phyloP scores from a whole-genome alignment of 2,113 vertebrate genomes.

The Eretmodus cyanostictus region DNA sequence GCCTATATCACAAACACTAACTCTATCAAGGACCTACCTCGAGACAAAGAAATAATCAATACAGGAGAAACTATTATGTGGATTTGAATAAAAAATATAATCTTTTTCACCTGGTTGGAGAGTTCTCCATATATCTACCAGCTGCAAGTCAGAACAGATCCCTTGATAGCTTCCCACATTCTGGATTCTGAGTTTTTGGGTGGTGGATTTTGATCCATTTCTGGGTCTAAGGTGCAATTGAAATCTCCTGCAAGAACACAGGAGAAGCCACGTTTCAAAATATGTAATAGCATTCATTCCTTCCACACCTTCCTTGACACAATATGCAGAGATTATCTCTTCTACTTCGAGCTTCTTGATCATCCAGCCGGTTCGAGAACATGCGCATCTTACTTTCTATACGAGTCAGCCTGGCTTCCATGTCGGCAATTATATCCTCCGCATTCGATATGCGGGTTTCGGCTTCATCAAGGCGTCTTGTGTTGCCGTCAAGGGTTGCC shows the following conservation, averaged over 20 bases:
- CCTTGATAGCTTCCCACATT: neutral
- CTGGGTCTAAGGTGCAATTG: neutral
- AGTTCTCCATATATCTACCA: neutral
- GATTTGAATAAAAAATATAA: neutral
- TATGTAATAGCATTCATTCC: neutral
- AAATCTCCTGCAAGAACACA: neutral
- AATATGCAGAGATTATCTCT: neutral
- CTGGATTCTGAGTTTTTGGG: neutral
- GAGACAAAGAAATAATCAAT: neutral
- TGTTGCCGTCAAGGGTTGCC: neutral
- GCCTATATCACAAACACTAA: neutral
- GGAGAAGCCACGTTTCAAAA: neutral
- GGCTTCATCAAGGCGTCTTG: neutral
- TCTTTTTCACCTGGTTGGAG: neutral
- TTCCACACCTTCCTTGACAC: neutral
- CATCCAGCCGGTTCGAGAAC: neutral
- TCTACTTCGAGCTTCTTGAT: neutral
- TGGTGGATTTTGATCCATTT: neutral
- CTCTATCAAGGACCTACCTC: neutral
- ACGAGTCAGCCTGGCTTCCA: neutral
- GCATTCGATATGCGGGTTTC: accelerated
- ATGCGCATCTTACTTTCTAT: neutral
- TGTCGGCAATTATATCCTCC: neutral
- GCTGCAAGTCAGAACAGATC: neutral
- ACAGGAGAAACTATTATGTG: neutral